Evolutionary conservation across 2,888 invertebrate species (phyloP).

Genomic region (Scelioninae gen. 1): DNA sequence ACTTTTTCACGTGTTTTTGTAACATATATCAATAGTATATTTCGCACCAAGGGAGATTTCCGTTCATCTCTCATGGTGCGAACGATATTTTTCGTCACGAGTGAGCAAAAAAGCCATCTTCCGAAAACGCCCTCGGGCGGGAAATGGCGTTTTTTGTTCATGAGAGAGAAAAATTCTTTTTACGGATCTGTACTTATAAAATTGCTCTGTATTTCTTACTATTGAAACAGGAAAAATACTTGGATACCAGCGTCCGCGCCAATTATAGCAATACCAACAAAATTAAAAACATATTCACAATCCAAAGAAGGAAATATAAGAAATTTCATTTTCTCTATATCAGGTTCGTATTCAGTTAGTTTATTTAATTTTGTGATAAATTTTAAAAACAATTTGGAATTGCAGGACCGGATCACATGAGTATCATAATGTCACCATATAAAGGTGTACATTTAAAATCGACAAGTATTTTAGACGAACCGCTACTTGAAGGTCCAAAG

Average conservation of each 20-base stretch:
- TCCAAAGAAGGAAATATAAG: constrained; percentile 81
- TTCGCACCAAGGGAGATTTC: no score
- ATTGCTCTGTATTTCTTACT: not conserved
- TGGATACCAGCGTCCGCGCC: constrained; percentile 87
- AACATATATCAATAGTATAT: no score
- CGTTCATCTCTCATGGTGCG: no score
- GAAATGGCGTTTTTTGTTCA: no score
- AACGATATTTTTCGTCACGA: no score
- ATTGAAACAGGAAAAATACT: constrained; percentile 85
- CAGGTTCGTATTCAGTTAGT: constrained; percentile 82
- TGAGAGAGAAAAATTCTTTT: no score
- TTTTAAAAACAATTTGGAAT: constrained; percentile 8
- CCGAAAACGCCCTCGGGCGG: no score
- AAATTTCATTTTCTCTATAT: constrained; percentile 85
- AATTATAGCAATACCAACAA: constrained; percentile 84
- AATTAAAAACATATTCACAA: constrained; percentile 84
- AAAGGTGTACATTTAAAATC: constrained; percentile 85
- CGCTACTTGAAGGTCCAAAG: constrained; percentile 86
- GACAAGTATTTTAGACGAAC: constrained; percentile 87
- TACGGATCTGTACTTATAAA: no score
- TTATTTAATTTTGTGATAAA: constrained; percentile 20
- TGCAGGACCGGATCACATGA: constrained; percentile 89
- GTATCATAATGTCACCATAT: constrained; percentile 87
- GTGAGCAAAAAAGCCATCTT: no score
- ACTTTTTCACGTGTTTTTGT: no score